Conservation (phyloP, 2,888 invertebrate genomes). For the Apodemia hepburni region DNA sequence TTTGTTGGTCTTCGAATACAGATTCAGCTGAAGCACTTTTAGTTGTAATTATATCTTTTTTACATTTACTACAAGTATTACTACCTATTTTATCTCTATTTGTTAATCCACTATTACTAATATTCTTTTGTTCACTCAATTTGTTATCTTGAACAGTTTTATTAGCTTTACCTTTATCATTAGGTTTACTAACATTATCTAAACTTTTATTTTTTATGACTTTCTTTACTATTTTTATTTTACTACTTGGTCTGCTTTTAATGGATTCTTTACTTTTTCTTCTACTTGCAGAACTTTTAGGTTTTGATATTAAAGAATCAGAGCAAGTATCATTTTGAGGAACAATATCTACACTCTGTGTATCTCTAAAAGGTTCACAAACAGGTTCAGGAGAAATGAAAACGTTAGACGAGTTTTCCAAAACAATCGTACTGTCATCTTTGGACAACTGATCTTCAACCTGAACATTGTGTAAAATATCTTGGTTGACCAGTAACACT, state of each 20-base stretch:
- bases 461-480: background rate
- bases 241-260: slow-evolving; percentile 15
- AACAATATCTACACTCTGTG: background rate
- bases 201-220: slow-evolving; percentile 10
- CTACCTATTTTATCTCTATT: background rate
- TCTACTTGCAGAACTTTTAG: background rate
- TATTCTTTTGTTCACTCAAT: background rate
- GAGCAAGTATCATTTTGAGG: background rate
- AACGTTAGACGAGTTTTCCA: background rate
- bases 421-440: background rate
- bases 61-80: slow-evolving; percentile 13
- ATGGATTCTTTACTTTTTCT: slow-evolving; percentile 5
- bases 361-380: background rate
- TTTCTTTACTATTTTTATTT: slow-evolving; percentile 10
- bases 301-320: background rate
- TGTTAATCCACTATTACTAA: background rate
- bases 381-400: background rate
- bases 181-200: background rate
- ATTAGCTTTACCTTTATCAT: background rate
- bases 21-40: slow-evolving; percentile 6
- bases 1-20: background rate
- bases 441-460: background rate
- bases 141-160: background rate
- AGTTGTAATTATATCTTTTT: slow-evolving; percentile 13
- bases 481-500: background rate